Base-by-base conservation (phyloP, 2,113 vertebrate genomes). In the Hypomesus transpacificus region DNA sequence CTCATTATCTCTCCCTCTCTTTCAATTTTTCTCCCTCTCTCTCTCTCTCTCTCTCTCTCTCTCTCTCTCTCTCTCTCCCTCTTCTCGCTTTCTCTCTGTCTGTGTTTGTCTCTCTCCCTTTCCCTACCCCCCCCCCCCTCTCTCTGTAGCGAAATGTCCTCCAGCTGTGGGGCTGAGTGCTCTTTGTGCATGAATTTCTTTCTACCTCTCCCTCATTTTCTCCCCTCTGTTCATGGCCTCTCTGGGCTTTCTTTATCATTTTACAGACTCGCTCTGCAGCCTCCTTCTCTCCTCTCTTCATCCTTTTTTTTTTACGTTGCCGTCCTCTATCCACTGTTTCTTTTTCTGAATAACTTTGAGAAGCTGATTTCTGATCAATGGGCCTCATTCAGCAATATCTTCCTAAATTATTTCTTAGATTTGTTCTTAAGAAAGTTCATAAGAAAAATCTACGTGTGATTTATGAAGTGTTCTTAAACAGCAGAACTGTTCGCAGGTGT, bases 91-190 rank as follows among this genome's bases (percentile, higher is more conserved):
- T 17, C 60, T 17, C 21, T 60, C 22, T 14, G 17, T 31, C 26
- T 31, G 7, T 39, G 17, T 64, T 31, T 64, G 28, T 13, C 18
- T n/a, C 34, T 50, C 63, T 34, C 28, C 39, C 28, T 9, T 14
- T 34, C 24, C 16, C 20, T 3, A 22, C 17, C 24, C 14, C 26
- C 28, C 60, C 2, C 26, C 17, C 26, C 17, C 60, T 8, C n/a
- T 20, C 57, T 13, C 22, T 59, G 11, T 20, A 28, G 4, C 22
- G 24, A 28, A 16, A 61, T 61, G 59, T 61, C 59, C 59, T 61
- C 13, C 59, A 61, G 59, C 59, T 61, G 16, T 28, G 14, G 59
- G 24, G 53, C 59, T 61, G 24, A 61, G 59, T 61, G 24, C 59
- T 61, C 31, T 39, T 17, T 31, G 28, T 20, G 28, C 61, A 0